Base-by-base conservation (phyloP, 64 coral and sea anemone species). In the Stylophora pistillata region DNA sequence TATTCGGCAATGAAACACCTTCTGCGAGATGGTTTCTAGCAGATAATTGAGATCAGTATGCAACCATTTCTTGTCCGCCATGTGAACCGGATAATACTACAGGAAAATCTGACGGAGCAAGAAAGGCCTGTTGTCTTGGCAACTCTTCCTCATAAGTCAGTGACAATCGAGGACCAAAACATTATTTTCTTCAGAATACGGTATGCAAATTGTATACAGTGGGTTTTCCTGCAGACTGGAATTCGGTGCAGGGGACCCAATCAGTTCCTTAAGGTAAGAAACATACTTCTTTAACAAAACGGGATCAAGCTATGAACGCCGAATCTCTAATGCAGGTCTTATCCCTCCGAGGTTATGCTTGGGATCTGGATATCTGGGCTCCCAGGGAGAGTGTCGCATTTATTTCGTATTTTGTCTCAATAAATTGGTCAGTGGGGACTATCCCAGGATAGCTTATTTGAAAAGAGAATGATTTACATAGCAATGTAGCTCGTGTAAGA, bases 1-100 rank as follows among this genome's bases (percentile, higher is more conserved):
- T 26, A 85, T 18, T 23, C 58, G 79, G 90, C 94, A 5, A 73
- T 87, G 54, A 86, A 78, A 34, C 26, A 72, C n/a, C 55, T 74
- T 32, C 53, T 92, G 12, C 10, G 58, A 13, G 90, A 92, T 57
- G 94, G 90, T 18, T 92, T 86, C 58, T 86, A 56, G n/a, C n/a
- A 72, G 33, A 81, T 96, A 18, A 72, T 92, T 68, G 94, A 96
- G 69, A 89, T 96, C 20, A 89, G 90, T 53, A 88, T 74, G 1
- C 86, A 89, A 29, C 94, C 94, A n/a, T 82, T 86, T 58, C 74
- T 92, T 25, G 32, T 86, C 25, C 80, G 80, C 16, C 80, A 96
- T 26, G 41, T 92, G 5, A 89, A 77, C 15, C 86, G 82, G 61
- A 94, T 94, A 59, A 56, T 86, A 21, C 9, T 61, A 11, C 92